Evolutionary conservation across 2,888 invertebrate genomes (phyloP), one percentile per base, ranked within the genome.

Genomic region (Clistopyga incitator): DNA sequence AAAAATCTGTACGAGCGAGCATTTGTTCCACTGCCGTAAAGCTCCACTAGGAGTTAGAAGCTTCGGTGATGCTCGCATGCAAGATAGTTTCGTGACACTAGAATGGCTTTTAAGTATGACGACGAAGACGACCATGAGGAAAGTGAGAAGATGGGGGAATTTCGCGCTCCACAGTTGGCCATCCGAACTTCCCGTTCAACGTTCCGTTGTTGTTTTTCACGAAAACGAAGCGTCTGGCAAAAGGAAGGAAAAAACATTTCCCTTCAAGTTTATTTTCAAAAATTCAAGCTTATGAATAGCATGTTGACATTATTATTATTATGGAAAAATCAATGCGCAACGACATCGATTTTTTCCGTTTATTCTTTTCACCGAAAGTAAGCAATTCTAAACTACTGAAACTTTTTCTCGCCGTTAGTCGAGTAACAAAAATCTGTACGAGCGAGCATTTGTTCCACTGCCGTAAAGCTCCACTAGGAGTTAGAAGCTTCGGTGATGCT

Each of bases 101-200:
- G 25, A 45, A 59, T 72, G 42, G 13, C 56, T 13, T 23, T 72
- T 54, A n/a, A 23, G 18, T 20, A 15, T 23, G 38, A 42, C 20
- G 56, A 15, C 42, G 61, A n/a, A 10, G 11, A 25, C 38, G 38
- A 10, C 38, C 10, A 38, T 38, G 38, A 59, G 8, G 13, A 25
- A 38, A 42, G 13, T 23, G 56, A 75, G 52, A 52, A 47, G 61
- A 64, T 50, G 25, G 4, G 76, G 23, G 76, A 71, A 65, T 76
- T 64, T 25, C 59, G 76, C 52, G 59, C 10, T 59, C 25, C 11
- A 18, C 42, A 54, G 61, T 13, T 52, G 52, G 76, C 61, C 23
- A 64, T 71, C 47, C 68, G 54, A 4, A 76, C 54, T 65, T n/a
- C n/a, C n/a, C n/a, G n/a, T n/a, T n/a, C n/a, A n/a, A n/a, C n/a